phyloP scores from a whole-genome alignment of 2,797 vertebrate genomes.

The Gambusia yucatana region DNA sequence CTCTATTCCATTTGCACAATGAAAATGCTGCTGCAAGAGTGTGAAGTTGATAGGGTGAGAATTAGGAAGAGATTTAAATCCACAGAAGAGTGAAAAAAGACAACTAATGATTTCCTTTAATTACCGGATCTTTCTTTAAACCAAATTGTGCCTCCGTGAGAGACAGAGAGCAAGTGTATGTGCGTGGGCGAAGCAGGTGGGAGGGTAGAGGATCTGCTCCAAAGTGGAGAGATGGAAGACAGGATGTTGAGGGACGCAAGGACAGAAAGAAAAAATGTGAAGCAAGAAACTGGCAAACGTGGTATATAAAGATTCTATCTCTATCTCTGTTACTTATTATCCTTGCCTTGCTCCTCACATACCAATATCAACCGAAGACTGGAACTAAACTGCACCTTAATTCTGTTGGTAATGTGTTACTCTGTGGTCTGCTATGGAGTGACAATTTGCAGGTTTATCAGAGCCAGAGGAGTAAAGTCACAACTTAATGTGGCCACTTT shows the following conservation, averaged over 20 bases:
- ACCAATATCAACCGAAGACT: neutral
- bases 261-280: constrained; percentile 44
- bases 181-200: constrained; percentile 72
- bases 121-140: constrained; percentile 51
- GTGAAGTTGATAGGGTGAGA: neutral
- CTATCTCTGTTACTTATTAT: neutral
- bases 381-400: neutral
- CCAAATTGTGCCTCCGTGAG: constrained; percentile 50
- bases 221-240: constrained; percentile 23
- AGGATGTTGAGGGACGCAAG: constrained; percentile 36
- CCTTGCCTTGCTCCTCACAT: neutral
- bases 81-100: constrained; percentile 34
- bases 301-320: constrained; percentile 30
- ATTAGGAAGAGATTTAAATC: constrained; percentile 40
- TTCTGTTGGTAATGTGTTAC: neutral
- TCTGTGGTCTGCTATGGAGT: neutral
- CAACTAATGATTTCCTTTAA: constrained; percentile 51
- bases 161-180: constrained; percentile 66
- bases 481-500: neutral
- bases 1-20: constrained; percentile 27
- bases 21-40: constrained; percentile 20
- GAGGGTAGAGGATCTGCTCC: constrained; percentile 72
- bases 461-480: neutral
- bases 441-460: neutral
- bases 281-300: constrained; percentile 24